Evolutionary conservation across 2,797 vertebrate genomes (phyloP), one percentile per base, ranked within the genome.

Genomic region (Xiphorhynchus erythropygius): DNA sequence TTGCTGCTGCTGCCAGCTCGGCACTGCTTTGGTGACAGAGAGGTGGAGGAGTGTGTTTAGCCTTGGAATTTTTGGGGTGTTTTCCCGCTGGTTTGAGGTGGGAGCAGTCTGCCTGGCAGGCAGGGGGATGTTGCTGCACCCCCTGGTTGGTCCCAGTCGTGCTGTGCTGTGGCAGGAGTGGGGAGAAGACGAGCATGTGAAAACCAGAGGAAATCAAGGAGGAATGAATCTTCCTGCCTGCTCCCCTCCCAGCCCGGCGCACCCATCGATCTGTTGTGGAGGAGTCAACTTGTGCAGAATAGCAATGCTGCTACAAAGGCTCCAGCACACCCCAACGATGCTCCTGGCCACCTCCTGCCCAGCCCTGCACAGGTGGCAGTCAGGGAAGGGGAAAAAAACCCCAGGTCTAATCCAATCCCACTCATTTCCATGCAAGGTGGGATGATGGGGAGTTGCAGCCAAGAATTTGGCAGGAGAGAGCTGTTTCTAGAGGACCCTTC

Each of bases 271-370:
- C 77, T 22, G 13, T 80, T 89, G 93, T 75, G 86, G 84, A 80
- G 90, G 89, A 91, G 63, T 96, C 94, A 53, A 84, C 94, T 94
- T 33, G 52, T 93, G 83, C 49, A 13, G 94, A 96, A 94, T 89
- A 96, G 79, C 82, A 88, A 42, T 93, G 86, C 90, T 35, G 39
- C 62, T 84, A 10, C 69, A 82, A 71, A 63, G 35, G 47, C 13
- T 90, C n/a, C 10, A 28, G 41, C 25, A 25, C 42, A 52, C 50
- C 78, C 76, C 46, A 15, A 18, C 2, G 0, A 28, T 52, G 79
- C 56, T 84, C 69, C 47, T 1, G 4, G 57, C 62, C 82, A 44
- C 74, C 82, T 84, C 75, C 86, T 44, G 11, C 57, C 59, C 50
- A 13, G 32, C 75, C 84, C 84, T 53, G 46, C 64, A 22, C 17